phyloP scores from a whole-genome alignment of 2,888 invertebrate species.

The Drosophila ezoana region DNA sequence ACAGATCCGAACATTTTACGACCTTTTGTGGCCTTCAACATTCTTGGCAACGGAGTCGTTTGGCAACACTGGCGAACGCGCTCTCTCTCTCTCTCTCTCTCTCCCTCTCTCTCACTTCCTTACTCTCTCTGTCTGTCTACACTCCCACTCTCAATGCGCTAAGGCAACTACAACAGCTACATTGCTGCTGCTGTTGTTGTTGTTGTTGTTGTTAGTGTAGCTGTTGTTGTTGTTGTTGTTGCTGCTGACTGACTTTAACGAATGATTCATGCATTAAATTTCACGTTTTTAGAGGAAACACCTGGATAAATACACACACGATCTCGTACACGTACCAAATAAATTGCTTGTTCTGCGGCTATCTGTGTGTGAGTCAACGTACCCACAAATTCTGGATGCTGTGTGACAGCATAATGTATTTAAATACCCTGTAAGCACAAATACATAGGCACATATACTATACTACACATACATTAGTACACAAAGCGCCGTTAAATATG shows the following conservation, averaged over 20 bases:
- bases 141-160: constrained; percentile 28
- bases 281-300: constrained; percentile 67
- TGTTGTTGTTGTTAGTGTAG: too few relatives aligned
- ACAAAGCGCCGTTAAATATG: constrained; percentile 10
- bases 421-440: constrained; percentile 15
- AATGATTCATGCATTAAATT: constrained; percentile 64
- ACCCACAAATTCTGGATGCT: constrained; percentile 43
- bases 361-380: constrained; percentile 43
- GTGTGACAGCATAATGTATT: constrained; percentile 35
- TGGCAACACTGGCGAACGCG: constrained; percentile 50
- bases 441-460: constrained; percentile 10
- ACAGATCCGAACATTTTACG: constrained; percentile 54
- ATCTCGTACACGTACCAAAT: constrained; percentile 20
- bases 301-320: constrained; percentile 67
- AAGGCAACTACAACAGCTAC: constrained; percentile 14
- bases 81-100: constrained; percentile 24
- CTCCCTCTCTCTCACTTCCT: neutral
- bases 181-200: neutral
- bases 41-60: constrained; percentile 54
- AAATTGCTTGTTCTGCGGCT: constrained; percentile 30
- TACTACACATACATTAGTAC: neutral
- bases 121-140: neutral
- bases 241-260: constrained; percentile 21
- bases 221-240: too few relatives aligned
- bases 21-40: constrained; percentile 73